Evolutionary conservation across 1,140 invertebrate species (phyloP).

Genomic region (Physella acuta): DNA sequence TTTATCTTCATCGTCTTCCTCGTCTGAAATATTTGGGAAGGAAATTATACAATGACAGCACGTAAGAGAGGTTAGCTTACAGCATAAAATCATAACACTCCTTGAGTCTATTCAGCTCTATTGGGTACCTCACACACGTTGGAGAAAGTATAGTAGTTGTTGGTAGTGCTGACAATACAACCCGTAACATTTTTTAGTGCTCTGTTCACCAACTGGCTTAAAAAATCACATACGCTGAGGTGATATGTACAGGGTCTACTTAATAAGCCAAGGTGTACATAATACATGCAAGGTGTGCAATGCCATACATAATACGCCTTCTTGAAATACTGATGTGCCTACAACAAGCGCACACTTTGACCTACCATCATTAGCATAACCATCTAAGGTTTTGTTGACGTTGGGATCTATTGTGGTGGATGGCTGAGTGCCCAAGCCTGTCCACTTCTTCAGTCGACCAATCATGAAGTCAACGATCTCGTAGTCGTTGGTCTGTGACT

Average conservation of each 20-base stretch:
- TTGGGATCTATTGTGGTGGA: background rate
- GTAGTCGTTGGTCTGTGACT: slow-evolving; percentile 67
- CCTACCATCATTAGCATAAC: background rate
- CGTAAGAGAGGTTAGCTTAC: background rate
- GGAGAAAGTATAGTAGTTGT: background rate
- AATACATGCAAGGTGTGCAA: background rate
- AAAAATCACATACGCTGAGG: no score
- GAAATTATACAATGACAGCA: background rate
- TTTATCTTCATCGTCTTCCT: background rate
- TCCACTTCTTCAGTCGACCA: slow-evolving; percentile 39
- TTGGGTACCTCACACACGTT: no score
- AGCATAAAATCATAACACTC: background rate
- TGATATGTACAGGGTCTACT: no score
- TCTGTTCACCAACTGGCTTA: background rate
- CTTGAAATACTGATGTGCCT: no score
- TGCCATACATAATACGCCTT: no score
- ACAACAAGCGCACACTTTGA: no score
- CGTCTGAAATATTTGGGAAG: background rate
- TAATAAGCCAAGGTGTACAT: no score
- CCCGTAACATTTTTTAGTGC: background rate
- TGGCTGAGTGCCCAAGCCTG: slow-evolving; percentile 32
- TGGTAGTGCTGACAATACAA: background rate
- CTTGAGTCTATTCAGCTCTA: background rate
- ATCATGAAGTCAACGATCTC: slow-evolving; percentile 67
- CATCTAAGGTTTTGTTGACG: background rate